Conservation (phyloP, 2,888 invertebrate species). For the Sceliomorpha sp. region DNA sequence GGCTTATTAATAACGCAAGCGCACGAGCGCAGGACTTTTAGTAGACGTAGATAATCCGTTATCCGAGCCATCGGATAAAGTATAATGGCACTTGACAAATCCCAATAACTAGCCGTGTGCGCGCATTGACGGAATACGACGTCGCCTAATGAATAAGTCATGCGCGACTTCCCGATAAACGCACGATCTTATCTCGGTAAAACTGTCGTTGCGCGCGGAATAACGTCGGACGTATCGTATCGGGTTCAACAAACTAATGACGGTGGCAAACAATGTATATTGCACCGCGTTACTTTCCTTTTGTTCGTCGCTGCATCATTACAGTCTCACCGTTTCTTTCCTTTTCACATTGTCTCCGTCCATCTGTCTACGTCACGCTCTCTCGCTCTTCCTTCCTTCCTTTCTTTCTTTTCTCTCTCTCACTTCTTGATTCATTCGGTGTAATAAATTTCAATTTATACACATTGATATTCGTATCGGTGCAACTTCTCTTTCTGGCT, state of each 20-base stretch:
- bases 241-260: slow-evolving; percentile 61
- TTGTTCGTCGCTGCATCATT: slow-evolving; percentile 1
- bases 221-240: slow-evolving; percentile 27
- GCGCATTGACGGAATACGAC: slow-evolving; percentile 58
- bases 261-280: slow-evolving; percentile 49
- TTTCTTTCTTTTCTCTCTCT: too few relatives aligned
- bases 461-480: too few relatives aligned
- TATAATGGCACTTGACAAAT: slow-evolving; percentile 3
- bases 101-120: slow-evolving; percentile 15
- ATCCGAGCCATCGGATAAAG: slow-evolving; percentile 6
- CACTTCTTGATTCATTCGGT: too few relatives aligned
- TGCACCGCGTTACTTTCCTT: slow-evolving; percentile 36
- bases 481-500: too few relatives aligned
- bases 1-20: too few relatives aligned
- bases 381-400: too few relatives aligned
- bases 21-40: too few relatives aligned
- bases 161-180: slow-evolving; percentile 66
- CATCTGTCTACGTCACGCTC: too few relatives aligned
- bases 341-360: not conserved
- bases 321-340: not conserved
- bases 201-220: slow-evolving; percentile 57
- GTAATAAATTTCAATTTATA: too few relatives aligned
- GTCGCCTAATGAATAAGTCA: slow-evolving; percentile 68
- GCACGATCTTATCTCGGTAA: slow-evolving; percentile 65
- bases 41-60: not conserved